These are phyloP conservation scores for Macrobrachium nipponense DNA, from an alignment of 1,140 invertebrate genomes.

Conservation along the genomic window DNA sequence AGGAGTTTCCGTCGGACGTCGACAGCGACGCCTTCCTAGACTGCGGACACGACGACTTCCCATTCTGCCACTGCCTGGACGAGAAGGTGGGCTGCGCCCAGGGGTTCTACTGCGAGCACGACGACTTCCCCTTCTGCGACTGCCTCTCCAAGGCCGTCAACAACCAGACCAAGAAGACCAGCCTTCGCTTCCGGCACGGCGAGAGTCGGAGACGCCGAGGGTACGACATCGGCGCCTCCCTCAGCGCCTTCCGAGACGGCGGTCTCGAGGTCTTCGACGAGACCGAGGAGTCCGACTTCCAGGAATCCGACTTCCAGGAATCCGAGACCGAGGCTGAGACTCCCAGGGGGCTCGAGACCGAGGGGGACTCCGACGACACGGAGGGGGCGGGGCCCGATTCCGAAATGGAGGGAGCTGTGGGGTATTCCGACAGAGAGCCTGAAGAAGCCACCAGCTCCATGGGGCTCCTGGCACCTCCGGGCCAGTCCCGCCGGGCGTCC, in stretches of 20 bases:
- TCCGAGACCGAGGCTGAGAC: slow-evolving; percentile 29
- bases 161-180: background rate
- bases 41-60: slow-evolving; percentile 24
- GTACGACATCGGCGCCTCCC: slow-evolving; percentile 29
- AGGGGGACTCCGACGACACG: slow-evolving; percentile 16
- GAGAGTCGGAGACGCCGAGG: slow-evolving; percentile 14
- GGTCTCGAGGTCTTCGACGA: slow-evolving; percentile 49
- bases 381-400: background rate
- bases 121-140: slow-evolving; percentile 46
- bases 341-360: background rate
- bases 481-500: slow-evolving; percentile 24
- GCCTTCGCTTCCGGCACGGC: background rate
- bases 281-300: slow-evolving; percentile 49
- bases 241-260: slow-evolving; percentile 22
- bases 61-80: slow-evolving; percentile 10
- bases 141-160: slow-evolving; percentile 10
- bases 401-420: slow-evolving; percentile 14
- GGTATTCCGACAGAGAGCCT: background rate
- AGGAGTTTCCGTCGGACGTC: background rate
- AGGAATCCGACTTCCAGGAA: slow-evolving; percentile 49
- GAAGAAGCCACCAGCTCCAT: background rate
- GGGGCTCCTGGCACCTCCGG: slow-evolving; percentile 30
- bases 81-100: slow-evolving; percentile 7
- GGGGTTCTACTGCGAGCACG: slow-evolving; percentile 7
- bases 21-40: background rate